These are phyloP conservation scores for Macropis europaea DNA, from an alignment of 2,888 invertebrate species.

Conservation along the genomic window DNA sequence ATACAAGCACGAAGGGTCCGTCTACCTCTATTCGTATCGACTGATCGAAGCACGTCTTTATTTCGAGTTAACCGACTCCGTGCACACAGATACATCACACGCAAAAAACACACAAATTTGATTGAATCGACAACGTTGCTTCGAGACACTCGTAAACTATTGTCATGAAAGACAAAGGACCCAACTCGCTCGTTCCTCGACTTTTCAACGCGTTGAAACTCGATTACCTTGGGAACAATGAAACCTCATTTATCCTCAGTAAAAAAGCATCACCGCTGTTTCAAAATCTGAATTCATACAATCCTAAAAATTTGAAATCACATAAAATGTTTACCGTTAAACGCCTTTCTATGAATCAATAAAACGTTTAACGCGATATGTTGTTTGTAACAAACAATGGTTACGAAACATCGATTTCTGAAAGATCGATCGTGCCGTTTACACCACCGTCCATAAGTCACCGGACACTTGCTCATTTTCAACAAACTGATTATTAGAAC, in stretches of 20 bases:
- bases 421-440: neutral
- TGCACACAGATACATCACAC: neutral
- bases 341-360: neutral
- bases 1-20: neutral
- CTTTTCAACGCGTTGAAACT: too few species aligned
- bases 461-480: too few species aligned
- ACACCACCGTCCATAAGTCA: too few species aligned
- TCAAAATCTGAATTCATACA: too few species aligned
- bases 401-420: neutral
- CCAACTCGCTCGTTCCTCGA: too few species aligned
- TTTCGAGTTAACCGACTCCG: neutral
- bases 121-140: neutral
- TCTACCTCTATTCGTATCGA: slow-evolving; percentile 1
- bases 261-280: too few species aligned
- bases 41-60: neutral
- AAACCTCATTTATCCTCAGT: too few species aligned
- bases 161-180: neutral
- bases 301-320: too few species aligned
- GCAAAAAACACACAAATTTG: neutral
- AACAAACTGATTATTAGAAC: too few species aligned
- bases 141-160: neutral
- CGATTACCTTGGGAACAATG: too few species aligned
- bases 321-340: neutral
- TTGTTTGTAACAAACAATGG: neutral
- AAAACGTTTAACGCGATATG: slow-evolving; percentile 6